Evolutionary conservation across 2,113 vertebrate species (phyloP).

Genomic region (Sorex fumeus): DNA sequence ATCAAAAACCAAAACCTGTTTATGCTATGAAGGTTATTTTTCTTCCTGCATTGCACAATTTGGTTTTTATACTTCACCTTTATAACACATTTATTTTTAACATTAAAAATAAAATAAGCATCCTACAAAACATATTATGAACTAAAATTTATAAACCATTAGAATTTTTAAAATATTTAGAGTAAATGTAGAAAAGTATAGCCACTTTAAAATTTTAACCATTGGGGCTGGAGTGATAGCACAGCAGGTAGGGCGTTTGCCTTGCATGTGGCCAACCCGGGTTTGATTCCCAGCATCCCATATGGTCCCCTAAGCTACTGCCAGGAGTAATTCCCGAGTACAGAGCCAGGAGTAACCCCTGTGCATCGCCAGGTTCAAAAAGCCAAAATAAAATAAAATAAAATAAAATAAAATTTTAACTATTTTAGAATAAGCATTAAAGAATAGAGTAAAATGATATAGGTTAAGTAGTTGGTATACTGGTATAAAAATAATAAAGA

Average conservation of each 20-base stretch:
- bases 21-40: neutral
- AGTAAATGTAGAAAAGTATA: neutral
- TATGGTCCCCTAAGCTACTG: no score
- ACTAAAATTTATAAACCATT: neutral
- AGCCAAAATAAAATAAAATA: no score
- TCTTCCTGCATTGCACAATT: neutral
- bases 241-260: no score
- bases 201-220: neutral
- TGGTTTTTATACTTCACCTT: neutral
- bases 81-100: neutral
- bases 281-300: no score
- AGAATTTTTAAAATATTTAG: neutral
- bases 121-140: neutral
- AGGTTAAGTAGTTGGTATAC: accelerated
- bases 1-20: neutral
- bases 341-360: no score
- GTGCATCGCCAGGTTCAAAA: no score
- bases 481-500: neutral
- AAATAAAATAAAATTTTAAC: neutral
- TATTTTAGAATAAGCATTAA: neutral
- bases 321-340: no score
- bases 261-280: no score
- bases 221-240: no score
- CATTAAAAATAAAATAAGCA: neutral
- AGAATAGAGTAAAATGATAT: neutral